Evolutionary conservation across 1,140 invertebrate genomes (phyloP), one percentile per base, ranked within the genome.

Genomic region (Drosophila tropicalis): DNA sequence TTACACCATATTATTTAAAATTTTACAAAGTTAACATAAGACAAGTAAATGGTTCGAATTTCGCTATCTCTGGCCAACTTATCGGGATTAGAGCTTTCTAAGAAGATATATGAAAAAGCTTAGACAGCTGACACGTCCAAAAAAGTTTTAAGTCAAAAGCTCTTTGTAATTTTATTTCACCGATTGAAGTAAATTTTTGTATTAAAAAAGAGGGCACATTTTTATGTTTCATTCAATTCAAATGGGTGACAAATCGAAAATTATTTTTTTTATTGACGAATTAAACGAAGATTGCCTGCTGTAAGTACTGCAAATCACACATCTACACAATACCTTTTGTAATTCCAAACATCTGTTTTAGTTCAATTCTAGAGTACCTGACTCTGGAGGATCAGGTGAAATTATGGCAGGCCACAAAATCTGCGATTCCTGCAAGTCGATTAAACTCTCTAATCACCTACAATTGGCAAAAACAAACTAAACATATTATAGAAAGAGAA

Each of bases 281-380:
- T 66, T 76, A 0, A 76, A 76, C 15, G 66, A 76, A 9, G 73
- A 76, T 56, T 76, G 72, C 12, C 40, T 76, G 55, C 36, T 76
- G 73, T 76, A 32, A 76, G 72, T 76, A 6, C 19, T 6, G 2
- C 6, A 29, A 6, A 29, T 29, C 29, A 5, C 29, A 29, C 29
- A 54, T 40, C 9, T n/a, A n/a, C 9, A 0, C 12, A 5, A 34
- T 13, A 19, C 0, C 3, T n/a, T 10, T 29, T 5, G 6, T 17
- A 1, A 7, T 32, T 0, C 1, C n/a, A 12, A 57, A 69, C 29
- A 51, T 22, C 3, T 6, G n/a, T 39, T 39, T 34, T 41, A 76
- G 73, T 39, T 34, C 39, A 70, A 76, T 76, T 70, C 25, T 69
- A 70, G 73, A 76, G 36, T 70, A 64, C 22, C 41, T 76, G 10